Evolutionary conservation across 2,888 invertebrate species (phyloP).

Genomic region (Apodemia mormo): DNA sequence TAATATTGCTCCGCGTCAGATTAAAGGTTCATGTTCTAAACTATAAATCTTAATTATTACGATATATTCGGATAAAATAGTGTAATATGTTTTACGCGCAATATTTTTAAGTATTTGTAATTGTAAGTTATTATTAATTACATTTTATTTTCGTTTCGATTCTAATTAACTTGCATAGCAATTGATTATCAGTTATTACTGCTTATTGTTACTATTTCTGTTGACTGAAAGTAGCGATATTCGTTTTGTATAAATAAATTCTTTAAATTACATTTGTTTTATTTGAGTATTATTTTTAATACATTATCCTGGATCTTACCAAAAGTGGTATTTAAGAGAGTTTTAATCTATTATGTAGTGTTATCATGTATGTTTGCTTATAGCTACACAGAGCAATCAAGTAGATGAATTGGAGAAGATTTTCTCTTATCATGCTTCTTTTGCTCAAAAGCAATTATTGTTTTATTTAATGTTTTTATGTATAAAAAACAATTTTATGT

Average conservation of each 20-base stretch:
- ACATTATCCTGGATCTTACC: too few species aligned
- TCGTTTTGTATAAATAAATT: slow-evolving; percentile 73
- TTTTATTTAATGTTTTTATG: too few species aligned
- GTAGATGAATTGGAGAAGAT: too few species aligned
- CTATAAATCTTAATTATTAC: neutral
- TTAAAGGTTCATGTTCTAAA: neutral
- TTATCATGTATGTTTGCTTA: too few species aligned
- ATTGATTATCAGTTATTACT: slow-evolving; percentile 48
- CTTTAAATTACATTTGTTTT: slow-evolving; percentile 51
- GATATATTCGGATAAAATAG: neutral
- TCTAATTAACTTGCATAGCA: slow-evolving; percentile 55
- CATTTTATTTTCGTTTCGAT: slow-evolving; percentile 31
- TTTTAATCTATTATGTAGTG: too few species aligned
- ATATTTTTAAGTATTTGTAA: slow-evolving; percentile 18
- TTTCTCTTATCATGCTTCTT: too few species aligned
- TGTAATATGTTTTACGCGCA: slow-evolving; percentile 5
- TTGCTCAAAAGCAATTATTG: too few species aligned
- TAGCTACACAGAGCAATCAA: too few species aligned
- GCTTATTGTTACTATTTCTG: slow-evolving; percentile 57
- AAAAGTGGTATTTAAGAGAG: too few species aligned
- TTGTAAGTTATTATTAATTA: slow-evolving; percentile 19
- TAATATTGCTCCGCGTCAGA: neutral
- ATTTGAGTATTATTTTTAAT: slow-evolving; percentile 32
- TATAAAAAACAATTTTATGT: too few species aligned
- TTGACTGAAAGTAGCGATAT: slow-evolving; percentile 65